These are phyloP conservation scores for Exaiptasia diaphana DNA, from an alignment of 64 coral and sea anemone genomes.

Conservation along the genomic window DNA sequence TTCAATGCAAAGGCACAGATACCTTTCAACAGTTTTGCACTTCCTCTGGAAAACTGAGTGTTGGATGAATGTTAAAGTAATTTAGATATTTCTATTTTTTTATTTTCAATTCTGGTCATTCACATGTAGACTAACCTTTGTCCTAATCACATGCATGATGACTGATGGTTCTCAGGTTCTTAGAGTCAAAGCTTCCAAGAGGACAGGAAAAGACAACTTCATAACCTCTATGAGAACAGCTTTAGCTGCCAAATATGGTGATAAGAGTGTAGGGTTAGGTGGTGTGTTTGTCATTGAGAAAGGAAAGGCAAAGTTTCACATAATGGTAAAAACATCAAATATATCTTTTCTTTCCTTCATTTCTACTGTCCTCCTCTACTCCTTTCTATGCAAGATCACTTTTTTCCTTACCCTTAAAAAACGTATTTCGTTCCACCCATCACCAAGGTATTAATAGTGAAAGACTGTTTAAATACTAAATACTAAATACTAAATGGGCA, in stretches of 20 bases:
- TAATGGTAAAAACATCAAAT: slow-evolving; percentile 76
- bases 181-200: slow-evolving; percentile 59
- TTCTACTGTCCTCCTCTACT: not conserved
- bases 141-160: not conserved
- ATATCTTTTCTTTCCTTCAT: not conserved
- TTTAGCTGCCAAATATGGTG: slow-evolving; percentile 73
- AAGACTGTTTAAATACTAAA: too few relatives aligned
- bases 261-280: slow-evolving; percentile 72
- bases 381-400: not conserved
- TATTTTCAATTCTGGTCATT: not conserved
- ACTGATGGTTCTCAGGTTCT: slow-evolving; percentile 54
- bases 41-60: too few relatives aligned
- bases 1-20: too few relatives aligned
- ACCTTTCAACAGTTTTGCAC: too few relatives aligned
- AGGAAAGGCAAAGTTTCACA: slow-evolving; percentile 90
- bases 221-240: slow-evolving; percentile 79
- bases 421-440: not conserved
- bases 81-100: too few relatives aligned
- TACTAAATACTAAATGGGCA: too few relatives aligned
- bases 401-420: not conserved
- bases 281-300: slow-evolving; percentile 89
- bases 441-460: too few relatives aligned
- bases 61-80: too few relatives aligned
- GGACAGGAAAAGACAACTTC: slow-evolving; percentile 79
- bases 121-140: too few relatives aligned